Percentiles rank a stretch among this genome's conserved stretches.
Conservation (phyloP, 2,113 vertebrate genomes). For the Proteles cristata region DNA sequence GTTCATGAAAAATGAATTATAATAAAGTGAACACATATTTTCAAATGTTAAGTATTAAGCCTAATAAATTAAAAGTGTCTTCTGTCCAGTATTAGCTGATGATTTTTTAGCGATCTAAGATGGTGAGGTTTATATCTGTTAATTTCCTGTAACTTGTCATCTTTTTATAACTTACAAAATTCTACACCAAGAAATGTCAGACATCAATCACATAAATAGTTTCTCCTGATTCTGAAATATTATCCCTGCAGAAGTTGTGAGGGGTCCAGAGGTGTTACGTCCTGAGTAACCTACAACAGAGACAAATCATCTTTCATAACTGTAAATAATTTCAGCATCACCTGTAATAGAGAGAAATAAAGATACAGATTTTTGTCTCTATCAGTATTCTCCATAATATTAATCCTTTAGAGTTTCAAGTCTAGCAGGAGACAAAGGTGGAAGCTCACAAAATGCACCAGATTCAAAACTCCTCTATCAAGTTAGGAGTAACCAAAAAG, state of each 20-base stretch:
- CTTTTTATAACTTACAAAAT: slow-evolving; percentile 64
- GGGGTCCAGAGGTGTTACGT: not conserved
- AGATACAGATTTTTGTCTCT: not conserved
- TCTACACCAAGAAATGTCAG: not conserved
- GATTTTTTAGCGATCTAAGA: slow-evolving; percentile 13
- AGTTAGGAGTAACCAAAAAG: not conserved
- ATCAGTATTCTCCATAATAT: not conserved
- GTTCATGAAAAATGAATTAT: slow-evolving; percentile 9
- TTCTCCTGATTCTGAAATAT: slow-evolving; percentile 32
- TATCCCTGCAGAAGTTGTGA: not conserved
- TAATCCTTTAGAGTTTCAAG: not conserved
- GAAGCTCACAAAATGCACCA: not conserved
- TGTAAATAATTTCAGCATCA: slow-evolving; percentile 27
- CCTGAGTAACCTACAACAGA: not conserved
- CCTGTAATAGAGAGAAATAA: not conserved
- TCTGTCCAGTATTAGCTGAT: not conserved
- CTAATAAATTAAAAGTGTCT: not conserved
- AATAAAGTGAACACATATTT: not conserved
- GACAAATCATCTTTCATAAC: not conserved
- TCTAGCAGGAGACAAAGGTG: not conserved
- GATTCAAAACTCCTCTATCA: not conserved
- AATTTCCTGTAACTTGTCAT: slow-evolving; percentile 68
- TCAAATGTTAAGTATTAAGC: not conserved
- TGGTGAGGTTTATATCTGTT: not conserved
- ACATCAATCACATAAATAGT: slow-evolving; percentile 63